Evolutionary conservation across 2,888 invertebrate genomes (phyloP), one percentile per base, ranked within the genome.

Genomic region (Drosophila neotestacea): DNA sequence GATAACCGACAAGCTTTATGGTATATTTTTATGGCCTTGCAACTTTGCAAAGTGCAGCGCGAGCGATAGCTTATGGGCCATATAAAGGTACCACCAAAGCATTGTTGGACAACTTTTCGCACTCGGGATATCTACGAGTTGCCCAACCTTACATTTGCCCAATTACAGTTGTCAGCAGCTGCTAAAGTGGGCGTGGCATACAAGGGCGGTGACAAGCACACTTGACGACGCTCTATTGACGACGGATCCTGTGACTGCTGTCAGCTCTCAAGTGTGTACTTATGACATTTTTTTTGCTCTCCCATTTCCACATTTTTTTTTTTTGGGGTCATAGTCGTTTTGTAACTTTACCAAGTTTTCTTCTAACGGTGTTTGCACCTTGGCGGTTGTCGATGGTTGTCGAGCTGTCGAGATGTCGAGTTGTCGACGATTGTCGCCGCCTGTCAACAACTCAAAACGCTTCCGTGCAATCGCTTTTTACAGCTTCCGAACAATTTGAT

Each of bases 401-500:
- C 16, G 41, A 4, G 65, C 65, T 70, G 82, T 68, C 42, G 41
- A 4, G 65, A 63, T 70, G 82, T 68, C 42, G 42, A 10, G 58
- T 44, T 62, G 70, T 59, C 44, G 63, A 32, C 68, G 73, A 58
- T 69, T 70, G 83, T 68, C 78, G 78, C 50, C 70, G 80, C 73
- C 79, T 87, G 84, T 85, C 84, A 88, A 87, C 84, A 85, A 87
- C 84, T 85, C 89, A 88, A 85, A 86, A 89, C 77, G 89, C 86
- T 86, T 89, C 86, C 89, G 88, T 86, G 89, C 86, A 86, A 86
- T 86, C 89, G 86, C 88, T 89, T 88, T 86, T 86, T 86, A 89
- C 88, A 86, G 86, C 89, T 86, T 86, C 89, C 89, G 84, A 86
- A 88, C 86, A 86, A 86, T 86, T 86, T 86, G 86, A 86, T 86